Percentiles rank a stretch among this genome's conserved stretches.
These are phyloP conservation scores for Macquaria australasica DNA, from an alignment of 2,113 vertebrate genomes.

Conservation along the genomic window DNA sequence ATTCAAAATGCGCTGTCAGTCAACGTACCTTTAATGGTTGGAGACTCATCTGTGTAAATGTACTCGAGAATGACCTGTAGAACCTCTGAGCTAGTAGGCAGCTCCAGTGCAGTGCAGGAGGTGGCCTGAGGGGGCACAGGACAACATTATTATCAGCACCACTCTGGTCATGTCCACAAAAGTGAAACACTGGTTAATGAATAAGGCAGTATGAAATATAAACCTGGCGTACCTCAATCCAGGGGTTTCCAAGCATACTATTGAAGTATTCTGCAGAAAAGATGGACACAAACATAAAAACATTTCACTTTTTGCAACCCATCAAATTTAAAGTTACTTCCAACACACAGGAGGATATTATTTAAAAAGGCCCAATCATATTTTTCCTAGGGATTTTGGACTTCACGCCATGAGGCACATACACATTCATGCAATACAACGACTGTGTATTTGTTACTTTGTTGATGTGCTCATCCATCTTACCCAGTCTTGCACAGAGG, in stretches of 20 bases:
- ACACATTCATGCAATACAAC: background rate
- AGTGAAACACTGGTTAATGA: background rate
- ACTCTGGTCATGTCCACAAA: background rate
- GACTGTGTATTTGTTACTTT: background rate
- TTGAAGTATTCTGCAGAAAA: constrained; percentile 94
- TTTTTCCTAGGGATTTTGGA: background rate
- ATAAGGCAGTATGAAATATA: background rate
- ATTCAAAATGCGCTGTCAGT: background rate
- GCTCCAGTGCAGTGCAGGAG: constrained; percentile 91
- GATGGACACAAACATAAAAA: constrained; percentile 15
- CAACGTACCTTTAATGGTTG: constrained; percentile 89
- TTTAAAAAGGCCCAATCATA: background rate
- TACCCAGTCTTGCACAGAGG: constrained; percentile 96
- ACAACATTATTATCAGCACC: background rate
- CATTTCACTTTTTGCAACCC: background rate
- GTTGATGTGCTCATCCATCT: constrained; percentile 50
- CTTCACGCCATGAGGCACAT: background rate
- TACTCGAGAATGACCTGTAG: constrained; percentile 94
- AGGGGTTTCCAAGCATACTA: constrained; percentile 97
- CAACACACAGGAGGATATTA: background rate
- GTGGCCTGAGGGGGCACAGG: constrained; percentile 86
- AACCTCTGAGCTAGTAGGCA: constrained; percentile 93
- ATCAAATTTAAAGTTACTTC: background rate
- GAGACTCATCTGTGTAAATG: constrained; percentile 94
- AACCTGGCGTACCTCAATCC: constrained; percentile 92